phyloP scores from a whole-genome alignment of 2,797 vertebrate genomes.

The Phrynocephalus forsythii region DNA sequence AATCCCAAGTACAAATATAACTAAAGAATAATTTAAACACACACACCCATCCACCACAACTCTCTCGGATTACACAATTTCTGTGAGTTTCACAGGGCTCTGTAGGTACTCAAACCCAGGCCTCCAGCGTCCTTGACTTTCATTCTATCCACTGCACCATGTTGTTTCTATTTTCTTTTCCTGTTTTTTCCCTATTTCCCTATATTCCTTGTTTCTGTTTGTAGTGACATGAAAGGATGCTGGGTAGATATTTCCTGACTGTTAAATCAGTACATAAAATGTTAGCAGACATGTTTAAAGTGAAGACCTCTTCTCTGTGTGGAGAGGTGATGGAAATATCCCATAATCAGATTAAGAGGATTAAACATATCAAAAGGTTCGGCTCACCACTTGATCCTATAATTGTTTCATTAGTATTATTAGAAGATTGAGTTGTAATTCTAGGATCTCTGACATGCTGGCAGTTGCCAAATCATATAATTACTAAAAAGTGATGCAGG shows the following conservation, averaged over 20 bases:
- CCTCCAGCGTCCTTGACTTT: too few relatives aligned
- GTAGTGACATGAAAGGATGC: background rate
- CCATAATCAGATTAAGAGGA: constrained; percentile 12
- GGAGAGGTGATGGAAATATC: background rate
- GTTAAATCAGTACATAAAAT: constrained; percentile 9
- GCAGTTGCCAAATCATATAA: background rate
- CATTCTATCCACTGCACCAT: too few relatives aligned
- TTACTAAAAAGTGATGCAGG: background rate
- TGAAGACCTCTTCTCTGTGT: background rate
- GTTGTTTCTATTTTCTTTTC: background rate
- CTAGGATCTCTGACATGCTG: background rate
- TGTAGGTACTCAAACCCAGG: too few relatives aligned
- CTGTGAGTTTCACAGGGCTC: too few relatives aligned
- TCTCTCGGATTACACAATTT: too few relatives aligned
- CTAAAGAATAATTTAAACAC: too few relatives aligned
- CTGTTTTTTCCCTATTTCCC: too few relatives aligned
- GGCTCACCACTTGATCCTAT: background rate
- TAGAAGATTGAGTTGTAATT: background rate
- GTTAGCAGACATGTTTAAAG: background rate
- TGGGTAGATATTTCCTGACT: background rate
- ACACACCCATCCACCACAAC: too few relatives aligned
- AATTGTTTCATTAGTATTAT: background rate
- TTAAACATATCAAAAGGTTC: constrained; percentile 10
- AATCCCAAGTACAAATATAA: too few relatives aligned
- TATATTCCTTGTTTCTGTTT: background rate